Base-by-base conservation (phyloP, 37 sponge, comb jelly and placozoan species). In the Halisarca cf. caerulea region DNA sequence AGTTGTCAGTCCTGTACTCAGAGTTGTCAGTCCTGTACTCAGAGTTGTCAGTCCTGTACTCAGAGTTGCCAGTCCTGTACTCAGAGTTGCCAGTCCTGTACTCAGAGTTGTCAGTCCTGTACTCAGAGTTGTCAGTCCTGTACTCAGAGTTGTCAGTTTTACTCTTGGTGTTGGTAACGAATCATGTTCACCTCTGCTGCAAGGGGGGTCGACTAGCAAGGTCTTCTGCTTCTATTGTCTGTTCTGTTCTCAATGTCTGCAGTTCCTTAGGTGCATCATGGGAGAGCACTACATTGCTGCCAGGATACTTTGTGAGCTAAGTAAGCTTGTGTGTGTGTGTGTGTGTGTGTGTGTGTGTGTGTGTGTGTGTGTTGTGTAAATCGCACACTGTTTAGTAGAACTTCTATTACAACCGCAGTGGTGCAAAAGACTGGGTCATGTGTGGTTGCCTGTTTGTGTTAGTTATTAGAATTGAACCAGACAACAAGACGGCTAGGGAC, bases 221-320 rank as follows among this genome's bases (percentile, higher is more conserved):
- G 57, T 55, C 17, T 55, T 55, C 17, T 17, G 11, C 11, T 55
- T 11, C 17, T 17, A 55, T 20, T 17, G 17, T 55, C 57, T 55
- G 30, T 62, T 28, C 64, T 62, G 4, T 62, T 62, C 6, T 62
- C n/a, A n/a, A 62, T 62, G 30, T 47, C 33, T 60, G 24, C 51
- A 93, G 94, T 90, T 87, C 79, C 60, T 90, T 79, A 21, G 41
- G 11, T 93, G 93, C 42, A 70, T 87, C 43, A 84, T 93, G 86
- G 47, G 72, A 15, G 88, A 93, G 40, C 80, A 90, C 39, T 90
- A 82, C 72, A 43, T 38, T 66, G 94, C 94, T 59, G 94, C 94
- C 24, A 75, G 69, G 38, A 43, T 93, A 3, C 83, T 93, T 8
- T 93, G 94, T 71, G 66, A 88, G 54, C 72, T 89, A 37, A 74